phyloP scores from a whole-genome alignment of 2,113 vertebrate genomes.

The sheep (Ovis aries) region DNA sequence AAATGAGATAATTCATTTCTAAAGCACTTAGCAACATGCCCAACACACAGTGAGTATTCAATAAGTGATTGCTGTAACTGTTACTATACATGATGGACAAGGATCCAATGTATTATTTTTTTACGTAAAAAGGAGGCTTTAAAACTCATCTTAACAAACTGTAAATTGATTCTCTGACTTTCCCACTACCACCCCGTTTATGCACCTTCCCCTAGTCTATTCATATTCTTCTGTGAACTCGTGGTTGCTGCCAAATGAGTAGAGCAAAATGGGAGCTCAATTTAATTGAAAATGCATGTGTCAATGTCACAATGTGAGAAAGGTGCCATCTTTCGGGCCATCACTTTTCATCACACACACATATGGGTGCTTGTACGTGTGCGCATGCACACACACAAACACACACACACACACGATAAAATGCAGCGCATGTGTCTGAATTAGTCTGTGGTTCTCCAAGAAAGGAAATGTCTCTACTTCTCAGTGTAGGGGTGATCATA shows the following conservation, averaged over 20 bases:
- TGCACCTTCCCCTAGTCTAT: background rate
- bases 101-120: background rate
- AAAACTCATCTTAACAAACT: constrained; percentile 51
- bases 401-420: background rate
- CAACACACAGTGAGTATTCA: background rate
- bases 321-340: background rate
- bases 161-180: constrained; percentile 57
- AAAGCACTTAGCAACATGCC: background rate
- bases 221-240: constrained; percentile 38
- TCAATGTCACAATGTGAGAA: constrained; percentile 34
- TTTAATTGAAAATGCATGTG: constrained; percentile 42
- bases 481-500: background rate
- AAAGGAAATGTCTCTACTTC: background rate
- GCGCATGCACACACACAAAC: background rate
- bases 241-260: constrained; percentile 30
- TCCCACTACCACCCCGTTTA: background rate
- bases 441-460: background rate
- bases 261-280: constrained; percentile 16
- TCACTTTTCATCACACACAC: background rate
- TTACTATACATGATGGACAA: constrained; percentile 35
- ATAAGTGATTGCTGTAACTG: background rate
- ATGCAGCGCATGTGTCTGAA: background rate
- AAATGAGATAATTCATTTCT: constrained; percentile 24
- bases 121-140: constrained; percentile 7
- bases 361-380: background rate